These are phyloP conservation scores for Ctenomys sociabilis DNA, from an alignment of 2,113 vertebrate species.

Conservation along the genomic window DNA sequence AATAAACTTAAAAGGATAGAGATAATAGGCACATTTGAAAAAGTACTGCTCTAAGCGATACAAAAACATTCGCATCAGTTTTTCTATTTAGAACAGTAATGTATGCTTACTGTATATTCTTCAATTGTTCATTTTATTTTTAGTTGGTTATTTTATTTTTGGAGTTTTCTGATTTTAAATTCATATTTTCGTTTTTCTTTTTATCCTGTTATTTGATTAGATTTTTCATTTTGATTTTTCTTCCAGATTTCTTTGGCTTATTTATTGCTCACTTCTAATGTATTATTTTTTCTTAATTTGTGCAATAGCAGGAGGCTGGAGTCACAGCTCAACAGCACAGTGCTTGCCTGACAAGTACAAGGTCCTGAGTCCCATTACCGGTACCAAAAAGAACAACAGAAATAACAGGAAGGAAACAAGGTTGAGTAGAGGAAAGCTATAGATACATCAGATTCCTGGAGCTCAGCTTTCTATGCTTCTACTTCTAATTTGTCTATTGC, in stretches of 20 bases:
- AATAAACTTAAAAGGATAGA: background rate
- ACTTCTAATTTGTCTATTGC: background rate
- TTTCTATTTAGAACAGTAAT: conserved; percentile 12
- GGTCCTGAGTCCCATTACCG: no score
- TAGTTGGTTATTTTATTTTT: conserved; percentile 39
- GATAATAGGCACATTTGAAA: background rate
- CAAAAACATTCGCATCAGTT: background rate
- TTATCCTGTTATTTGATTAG: background rate
- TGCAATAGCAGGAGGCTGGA: background rate
- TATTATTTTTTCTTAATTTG: conserved; percentile 11
- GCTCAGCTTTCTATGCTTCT: background rate
- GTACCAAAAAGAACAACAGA: no score
- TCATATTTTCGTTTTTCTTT: background rate
- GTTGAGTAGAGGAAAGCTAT: background rate
- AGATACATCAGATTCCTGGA: background rate
- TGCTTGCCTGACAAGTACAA: no score
- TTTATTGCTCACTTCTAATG: background rate
- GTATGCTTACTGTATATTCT: background rate
- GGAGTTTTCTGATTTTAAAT: background rate
- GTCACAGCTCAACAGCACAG: no score
- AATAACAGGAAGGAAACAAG: background rate
- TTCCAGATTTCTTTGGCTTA: background rate
- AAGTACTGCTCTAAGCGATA: background rate
- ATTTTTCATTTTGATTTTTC: background rate
- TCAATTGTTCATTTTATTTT: conserved; percentile 35